Conservation (phyloP, 2,113 vertebrate species). For the Chlorodrepanis virens region DNA sequence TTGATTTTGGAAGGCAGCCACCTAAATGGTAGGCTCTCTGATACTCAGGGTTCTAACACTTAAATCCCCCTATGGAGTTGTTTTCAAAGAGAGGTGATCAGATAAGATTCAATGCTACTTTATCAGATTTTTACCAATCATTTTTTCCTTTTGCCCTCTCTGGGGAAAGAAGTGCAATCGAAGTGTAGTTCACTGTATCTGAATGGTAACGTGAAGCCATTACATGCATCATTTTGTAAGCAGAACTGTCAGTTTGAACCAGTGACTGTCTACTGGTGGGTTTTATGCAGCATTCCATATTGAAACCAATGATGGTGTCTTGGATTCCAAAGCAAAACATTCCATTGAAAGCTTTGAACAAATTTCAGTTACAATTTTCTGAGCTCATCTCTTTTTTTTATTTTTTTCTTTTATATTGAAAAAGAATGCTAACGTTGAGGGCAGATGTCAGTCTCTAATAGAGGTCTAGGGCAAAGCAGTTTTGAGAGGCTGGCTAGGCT, state of each 20-base stretch:
- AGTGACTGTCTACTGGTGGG: background rate
- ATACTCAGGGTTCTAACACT: background rate
- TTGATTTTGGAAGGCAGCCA: slow-evolving; percentile 16
- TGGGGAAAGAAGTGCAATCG: background rate
- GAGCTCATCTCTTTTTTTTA: background rate
- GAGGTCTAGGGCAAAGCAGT: background rate
- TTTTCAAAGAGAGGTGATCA: background rate
- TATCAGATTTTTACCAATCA: slow-evolving; percentile 1
- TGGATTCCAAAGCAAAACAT: background rate
- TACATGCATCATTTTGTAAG: background rate
- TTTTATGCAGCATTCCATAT: background rate
- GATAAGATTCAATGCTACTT: background rate
- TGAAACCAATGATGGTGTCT: background rate
- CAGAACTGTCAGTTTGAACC: background rate
- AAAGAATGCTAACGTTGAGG: background rate
- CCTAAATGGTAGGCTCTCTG: background rate
- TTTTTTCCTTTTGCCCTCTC: background rate
- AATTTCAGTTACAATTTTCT: background rate
- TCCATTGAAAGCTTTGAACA: background rate
- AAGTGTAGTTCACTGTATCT: background rate
- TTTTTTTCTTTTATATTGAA: background rate
- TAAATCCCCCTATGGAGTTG: background rate
- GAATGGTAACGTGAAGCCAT: background rate
- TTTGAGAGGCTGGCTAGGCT: background rate
- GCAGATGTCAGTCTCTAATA: background rate